Base-by-base conservation (phyloP, 2,797 vertebrate genomes). In the Urocyon cinereoargenteus region DNA sequence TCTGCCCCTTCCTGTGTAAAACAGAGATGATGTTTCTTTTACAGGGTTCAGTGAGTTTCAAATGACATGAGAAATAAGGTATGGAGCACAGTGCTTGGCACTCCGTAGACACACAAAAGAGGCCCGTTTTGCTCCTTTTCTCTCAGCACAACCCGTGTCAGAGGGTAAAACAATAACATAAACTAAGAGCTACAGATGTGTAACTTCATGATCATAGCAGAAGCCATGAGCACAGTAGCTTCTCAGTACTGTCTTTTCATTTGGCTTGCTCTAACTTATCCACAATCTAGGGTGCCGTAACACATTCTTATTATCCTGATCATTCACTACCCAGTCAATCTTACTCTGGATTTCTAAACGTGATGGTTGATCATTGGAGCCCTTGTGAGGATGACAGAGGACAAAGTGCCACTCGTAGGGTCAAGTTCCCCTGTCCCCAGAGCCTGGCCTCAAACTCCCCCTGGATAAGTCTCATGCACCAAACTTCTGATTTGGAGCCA, bases 311-410 rank as follows among this genome's bases (percentile, higher is more conserved):
- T 1, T 34, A 49, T 68, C 49, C 75, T 85, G 21, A 34, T 16
- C 53, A 9, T 68, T 34, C n/a, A 9, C 73, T 45, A 26, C 24
- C 55, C 28, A 70, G 19, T 61, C 36, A 2, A 22, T 55, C 79
- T 81, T 77, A 31, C 45, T 90, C 72, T 88, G 61, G 79, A 68
- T 87, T 94, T 86, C 55, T 61, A 92, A 62, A 36, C 24, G 40
- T 55, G 79, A 28, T n/a, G 7, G 79, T 1, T 51, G 8, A 28
- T 36, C 36, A 78, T 3, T 6, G 40, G 66, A 24, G 34, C 36
- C 24, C 5, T n/a, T 79, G 22, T 34, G 79, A 93, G 70, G 68
- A 31, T 6, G 28, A 49, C 0, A 55, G 59, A 66, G 75, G 51
- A 28, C 61, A 72, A 45, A 49, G 53, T 40, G 51, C n/a, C 4